A percentile compares a stretch with the other conserved stretches of the same genome.
phyloP scores from a whole-genome alignment of 2,113 vertebrate species.

The Hemichromis elongatus region DNA sequence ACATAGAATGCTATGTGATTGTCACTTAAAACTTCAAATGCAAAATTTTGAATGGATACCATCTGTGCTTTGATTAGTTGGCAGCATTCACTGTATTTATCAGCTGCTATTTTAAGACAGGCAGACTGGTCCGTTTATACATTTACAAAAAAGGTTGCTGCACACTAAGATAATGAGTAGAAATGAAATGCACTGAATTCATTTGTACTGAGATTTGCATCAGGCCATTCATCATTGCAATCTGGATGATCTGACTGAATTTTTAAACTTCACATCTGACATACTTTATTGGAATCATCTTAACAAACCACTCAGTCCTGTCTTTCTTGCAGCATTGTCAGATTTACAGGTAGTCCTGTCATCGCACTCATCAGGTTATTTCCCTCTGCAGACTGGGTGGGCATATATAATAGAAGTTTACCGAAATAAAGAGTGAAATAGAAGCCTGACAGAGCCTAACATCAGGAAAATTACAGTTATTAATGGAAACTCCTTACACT shows the following conservation, averaged over 20 bases:
- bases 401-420: neutral
- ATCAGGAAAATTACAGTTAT: neutral
- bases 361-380: slow-evolving; percentile 6
- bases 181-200: neutral
- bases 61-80: neutral
- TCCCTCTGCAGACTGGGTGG: slow-evolving; percentile 14
- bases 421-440: neutral
- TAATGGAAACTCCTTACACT: neutral
- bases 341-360: neutral
- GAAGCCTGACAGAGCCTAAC: neutral
- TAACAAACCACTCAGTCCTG: neutral
- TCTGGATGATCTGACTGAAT: neutral
- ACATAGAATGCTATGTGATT: neutral
- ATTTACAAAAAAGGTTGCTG: neutral
- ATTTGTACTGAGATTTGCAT: neutral
- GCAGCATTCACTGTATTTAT: neutral
- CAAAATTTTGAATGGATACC: neutral
- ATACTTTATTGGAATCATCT: neutral
- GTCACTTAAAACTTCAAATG: neutral
- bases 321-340: slow-evolving; percentile 24
- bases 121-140: neutral
- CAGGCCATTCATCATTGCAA: neutral
- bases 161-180: neutral
- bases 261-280: neutral
- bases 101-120: neutral